Evolutionary conservation across 2,888 invertebrate species (phyloP), one percentile per base, ranked within the genome.

Genomic region (Quadriops clusia): DNA sequence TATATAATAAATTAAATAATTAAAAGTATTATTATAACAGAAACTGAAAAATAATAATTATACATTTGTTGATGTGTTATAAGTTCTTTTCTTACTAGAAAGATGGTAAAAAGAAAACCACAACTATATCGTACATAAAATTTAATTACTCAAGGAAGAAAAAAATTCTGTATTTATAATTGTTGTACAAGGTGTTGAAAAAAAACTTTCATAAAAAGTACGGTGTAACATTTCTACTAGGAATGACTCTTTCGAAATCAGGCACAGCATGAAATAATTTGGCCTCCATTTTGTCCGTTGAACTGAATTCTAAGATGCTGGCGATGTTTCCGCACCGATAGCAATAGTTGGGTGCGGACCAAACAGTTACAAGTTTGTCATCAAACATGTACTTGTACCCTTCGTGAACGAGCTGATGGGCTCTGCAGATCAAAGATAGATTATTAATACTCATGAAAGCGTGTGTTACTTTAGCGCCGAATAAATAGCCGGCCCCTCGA

Each of bases 321-420:
- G 98, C 98, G 32, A 94, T 81, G 60, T 98, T 99, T 25, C 97
- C 98, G 58, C 98, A 98, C 14, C 98, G 79, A 60, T 98, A 99
- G 64, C 98, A 99, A 63, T 98, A 99, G 65, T 98, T 99, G 3
- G 98, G 98, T 4, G 98, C 98, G 9, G 97, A 94, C 93, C 98
- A 99, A 2, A 99, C 91, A 0, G 98, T 99, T 17, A 97, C 94
- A 47, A 98, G 65, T 58, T 87, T 84, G 49, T 93, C 84, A 53
- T 94, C 83, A 62, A 98, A 99, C 89, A 97, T 93, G 60, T 93
- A 98, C 67, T 93, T 95, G 64, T 80, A 90, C 39, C 91, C 90
- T 77, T 98, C 98, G 64, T 98, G 90, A 14, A 98, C 98, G 53
- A 98, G 72, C 62, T 98, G 98, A 72, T 98, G 98, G 22, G 98